Evolutionary conservation across 2,113 vertebrate species (phyloP).

Genomic region (Proterorhinus semilunaris): DNA sequence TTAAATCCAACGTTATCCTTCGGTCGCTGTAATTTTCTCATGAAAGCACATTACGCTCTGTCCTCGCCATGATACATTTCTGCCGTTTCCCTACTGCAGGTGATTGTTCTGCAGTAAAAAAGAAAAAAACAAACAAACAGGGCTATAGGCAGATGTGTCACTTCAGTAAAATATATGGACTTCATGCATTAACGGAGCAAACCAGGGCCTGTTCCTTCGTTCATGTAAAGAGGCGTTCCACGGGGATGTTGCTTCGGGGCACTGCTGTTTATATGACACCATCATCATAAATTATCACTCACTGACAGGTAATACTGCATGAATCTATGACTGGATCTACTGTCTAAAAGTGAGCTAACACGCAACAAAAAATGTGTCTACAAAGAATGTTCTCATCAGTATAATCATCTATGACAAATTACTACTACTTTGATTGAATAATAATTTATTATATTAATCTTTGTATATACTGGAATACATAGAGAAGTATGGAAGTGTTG

Average conservation of each 20-base stretch:
- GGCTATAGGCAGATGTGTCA: neutral
- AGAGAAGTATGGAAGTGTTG: too few species aligned
- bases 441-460: too few species aligned
- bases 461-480: too few species aligned
- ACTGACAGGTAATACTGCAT: neutral
- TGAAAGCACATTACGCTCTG: neutral
- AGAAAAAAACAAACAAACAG: too few species aligned
- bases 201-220: neutral
- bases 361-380: too few species aligned
- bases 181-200: neutral
- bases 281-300: neutral
- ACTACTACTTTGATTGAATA: too few species aligned
- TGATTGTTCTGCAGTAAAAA: neutral
- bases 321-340: neutral
- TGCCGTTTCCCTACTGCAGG: neutral
- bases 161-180: too few species aligned
- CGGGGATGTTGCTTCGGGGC: neutral
- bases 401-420: too few species aligned
- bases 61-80: neutral
- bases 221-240: neutral
- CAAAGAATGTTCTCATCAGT: too few species aligned
- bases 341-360: neutral
- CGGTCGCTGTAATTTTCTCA: neutral
- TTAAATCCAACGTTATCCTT: too few species aligned
- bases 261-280: neutral